These are phyloP conservation scores for Mesorhabditis belari DNA, from an alignment of 2,888 invertebrate species.

Conservation along the genomic window DNA sequence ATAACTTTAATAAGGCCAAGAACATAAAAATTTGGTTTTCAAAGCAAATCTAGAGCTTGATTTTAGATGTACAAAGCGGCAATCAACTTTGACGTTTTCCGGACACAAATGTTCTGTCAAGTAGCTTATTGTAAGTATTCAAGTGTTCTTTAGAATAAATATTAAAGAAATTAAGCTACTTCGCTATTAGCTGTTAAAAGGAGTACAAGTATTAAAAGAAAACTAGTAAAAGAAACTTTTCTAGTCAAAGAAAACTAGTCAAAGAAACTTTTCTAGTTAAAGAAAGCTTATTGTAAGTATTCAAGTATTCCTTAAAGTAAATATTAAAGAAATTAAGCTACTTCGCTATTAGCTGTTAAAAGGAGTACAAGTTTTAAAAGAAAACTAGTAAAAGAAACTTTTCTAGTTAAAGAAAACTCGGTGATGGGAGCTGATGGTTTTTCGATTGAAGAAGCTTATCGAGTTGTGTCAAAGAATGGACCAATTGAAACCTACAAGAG, in stretches of 20 bases:
- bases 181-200: constrained; percentile 34
- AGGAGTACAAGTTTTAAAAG: neutral
- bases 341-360: constrained; percentile 1
- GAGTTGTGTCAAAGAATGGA: constrained; percentile 50
- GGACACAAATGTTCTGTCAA: constrained; percentile 53
- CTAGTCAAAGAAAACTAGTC: constrained; percentile 50
- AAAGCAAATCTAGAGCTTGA: no score
- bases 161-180: constrained; percentile 53
- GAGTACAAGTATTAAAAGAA: neutral
- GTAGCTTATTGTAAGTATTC: constrained; percentile 51
- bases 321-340: constrained; percentile 53
- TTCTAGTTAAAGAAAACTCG: constrained; percentile 49
- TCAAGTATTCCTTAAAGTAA: constrained; percentile 55
- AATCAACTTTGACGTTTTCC: constrained; percentile 53
- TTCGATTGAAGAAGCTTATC: constrained; percentile 53
- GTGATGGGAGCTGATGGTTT: constrained; percentile 53
- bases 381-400: neutral
- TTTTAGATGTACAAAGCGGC: constrained; percentile 53
- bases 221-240: constrained; percentile 7
- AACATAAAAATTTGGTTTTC: no score
- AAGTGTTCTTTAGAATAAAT: constrained; percentile 49
- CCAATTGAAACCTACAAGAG: constrained; percentile 53
- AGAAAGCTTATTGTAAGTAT: constrained; percentile 49
- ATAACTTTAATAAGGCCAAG: no score
- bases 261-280: constrained; percentile 39